Base-by-base conservation (phyloP, 1,140 invertebrate species). In the Helicoverpa zea region DNA sequence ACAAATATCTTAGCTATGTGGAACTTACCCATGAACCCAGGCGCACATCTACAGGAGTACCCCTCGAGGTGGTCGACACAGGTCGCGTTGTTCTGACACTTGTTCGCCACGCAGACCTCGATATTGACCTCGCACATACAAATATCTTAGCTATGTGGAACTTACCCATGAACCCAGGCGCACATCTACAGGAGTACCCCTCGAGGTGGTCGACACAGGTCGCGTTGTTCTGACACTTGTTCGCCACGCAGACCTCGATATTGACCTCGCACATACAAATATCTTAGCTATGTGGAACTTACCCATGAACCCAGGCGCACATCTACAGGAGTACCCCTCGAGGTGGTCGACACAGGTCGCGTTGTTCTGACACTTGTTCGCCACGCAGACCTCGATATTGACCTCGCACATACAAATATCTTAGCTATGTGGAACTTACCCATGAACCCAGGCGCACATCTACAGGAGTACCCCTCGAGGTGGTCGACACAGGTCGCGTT, bases 181-280 rank as follows among this genome's bases (percentile, higher is more conserved):
- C 95, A 90, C 98, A 99, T 87, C 97, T 96, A 92, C 98, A 99
- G 88, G 96, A 96, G 94, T 99, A 99, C 47, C 97, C 97, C 90
- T 98, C 96, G 63, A 99, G 96, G 79, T 97, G 96, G 95, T 98
- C 98, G 35, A 98, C 94, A 89, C 98, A 99, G 43, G 98, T 98
- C 3, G 98, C 97, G 95, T 98, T 99, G 95, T 99, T 98, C 92
- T 98, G 96, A 92, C 98, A 99, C 87, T 97, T 97, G 94, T 98
- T 97, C 0, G 90, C 93, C 9, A 96, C 91, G 90, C 98, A 99
- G 92, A 99, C 98, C 93, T 99, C 97, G 75, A 99, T 97, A 95
- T 99, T 98, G 51, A 96, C 97, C 93, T 99, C 98, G 92, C 99
- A 99, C n/a, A n/a, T n/a, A n/a, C n/a, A n/a, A n/a, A n/a, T n/a